Conservation (phyloP, 2,888 invertebrate genomes). For the Patella caerulea region DNA sequence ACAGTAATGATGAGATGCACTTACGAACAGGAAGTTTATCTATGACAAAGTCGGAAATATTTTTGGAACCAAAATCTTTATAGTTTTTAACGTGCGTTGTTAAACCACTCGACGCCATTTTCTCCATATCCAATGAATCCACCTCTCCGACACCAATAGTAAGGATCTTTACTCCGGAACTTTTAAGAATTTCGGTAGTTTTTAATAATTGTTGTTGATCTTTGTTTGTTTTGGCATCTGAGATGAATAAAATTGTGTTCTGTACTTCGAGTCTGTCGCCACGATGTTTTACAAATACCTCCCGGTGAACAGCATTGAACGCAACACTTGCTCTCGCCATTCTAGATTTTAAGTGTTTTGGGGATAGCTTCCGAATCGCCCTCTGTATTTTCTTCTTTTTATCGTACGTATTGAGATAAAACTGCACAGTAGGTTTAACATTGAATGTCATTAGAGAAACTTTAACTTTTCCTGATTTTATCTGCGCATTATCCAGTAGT, state of each 20-base stretch:
- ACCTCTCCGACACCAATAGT: slow-evolving; percentile 42
- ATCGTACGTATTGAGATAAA: neutral
- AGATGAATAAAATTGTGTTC: slow-evolving; percentile 53
- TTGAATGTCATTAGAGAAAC: slow-evolving; percentile 48
- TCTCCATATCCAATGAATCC: slow-evolving; percentile 35
- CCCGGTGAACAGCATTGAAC: slow-evolving; percentile 24
- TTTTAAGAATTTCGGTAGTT: slow-evolving; percentile 44
- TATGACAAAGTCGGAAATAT: neutral
- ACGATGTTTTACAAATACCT: slow-evolving; percentile 36
- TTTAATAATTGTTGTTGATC: slow-evolving; percentile 32
- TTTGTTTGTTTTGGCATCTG: slow-evolving; percentile 48
- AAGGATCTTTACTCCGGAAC: slow-evolving; percentile 48
- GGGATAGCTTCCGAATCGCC: neutral
- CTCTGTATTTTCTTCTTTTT: neutral
- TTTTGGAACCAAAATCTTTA: neutral
- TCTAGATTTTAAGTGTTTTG: neutral
- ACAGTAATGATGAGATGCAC: neutral
- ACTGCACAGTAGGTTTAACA: slow-evolving; percentile 19
- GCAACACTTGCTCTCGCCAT: neutral
- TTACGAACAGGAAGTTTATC: neutral
- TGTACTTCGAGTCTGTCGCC: slow-evolving; percentile 48
- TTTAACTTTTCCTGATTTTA: slow-evolving; percentile 37
- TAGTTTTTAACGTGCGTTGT: neutral
- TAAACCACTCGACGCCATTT: slow-evolving; percentile 28
- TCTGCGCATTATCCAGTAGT: slow-evolving; percentile 29